Conservation (phyloP, 2,888 invertebrate genomes). For the Dasysyrphus albostriatus region DNA sequence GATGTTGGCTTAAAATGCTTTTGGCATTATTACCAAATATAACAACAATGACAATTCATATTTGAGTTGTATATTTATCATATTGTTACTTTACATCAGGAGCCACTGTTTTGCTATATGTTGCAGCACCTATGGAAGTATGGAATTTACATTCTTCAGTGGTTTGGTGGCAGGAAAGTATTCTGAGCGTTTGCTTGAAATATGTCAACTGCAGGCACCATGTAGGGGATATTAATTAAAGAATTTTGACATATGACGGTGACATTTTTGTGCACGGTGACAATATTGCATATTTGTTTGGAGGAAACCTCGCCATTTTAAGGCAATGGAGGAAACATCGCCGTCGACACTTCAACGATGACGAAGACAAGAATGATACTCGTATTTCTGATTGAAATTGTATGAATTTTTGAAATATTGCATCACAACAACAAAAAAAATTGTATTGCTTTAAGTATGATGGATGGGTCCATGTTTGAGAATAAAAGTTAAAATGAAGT, state of each 20-base stretch:
- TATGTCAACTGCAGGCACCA: constrained; percentile 1
- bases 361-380: neutral
- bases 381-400: constrained; percentile 15
- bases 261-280: constrained; percentile 17
- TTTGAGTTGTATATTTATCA: neutral
- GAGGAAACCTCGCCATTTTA: neutral
- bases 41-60: constrained; percentile 11
- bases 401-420: constrained; percentile 29
- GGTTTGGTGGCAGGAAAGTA: constrained; percentile 35
- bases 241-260: constrained; percentile 42
- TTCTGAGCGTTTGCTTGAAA: constrained; percentile 13
- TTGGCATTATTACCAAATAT: constrained; percentile 36
- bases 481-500: neutral
- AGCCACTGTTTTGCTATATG: neutral
- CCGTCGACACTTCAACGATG: no score
- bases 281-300: constrained; percentile 21
- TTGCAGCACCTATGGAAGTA: constrained; percentile 5
- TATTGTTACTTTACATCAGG: neutral
- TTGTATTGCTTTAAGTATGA: constrained; percentile 1
- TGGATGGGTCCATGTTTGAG: neutral
- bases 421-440: neutral
- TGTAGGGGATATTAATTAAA: constrained; percentile 48
- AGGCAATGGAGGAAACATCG: neutral
- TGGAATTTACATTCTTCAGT: constrained; percentile 36
- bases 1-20: constrained; percentile 47